phyloP scores from a whole-genome alignment of 2,113 vertebrate genomes.

The Mobula birostris region DNA sequence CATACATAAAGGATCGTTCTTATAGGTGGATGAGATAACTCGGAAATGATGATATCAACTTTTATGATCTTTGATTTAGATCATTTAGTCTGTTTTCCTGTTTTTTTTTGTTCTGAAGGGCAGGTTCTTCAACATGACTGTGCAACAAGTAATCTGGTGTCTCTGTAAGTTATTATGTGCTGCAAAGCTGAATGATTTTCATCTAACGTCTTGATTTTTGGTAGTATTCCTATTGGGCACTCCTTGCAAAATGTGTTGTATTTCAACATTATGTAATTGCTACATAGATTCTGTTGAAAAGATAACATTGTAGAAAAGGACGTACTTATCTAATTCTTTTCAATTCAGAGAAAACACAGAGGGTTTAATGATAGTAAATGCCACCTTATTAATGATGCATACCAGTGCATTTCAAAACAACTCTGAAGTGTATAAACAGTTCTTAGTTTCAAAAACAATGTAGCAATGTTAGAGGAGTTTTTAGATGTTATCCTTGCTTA shows the following conservation, averaged over 20 bases:
- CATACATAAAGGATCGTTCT: conserved; percentile 13
- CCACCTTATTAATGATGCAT: not conserved
- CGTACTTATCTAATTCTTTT: conserved; percentile 29
- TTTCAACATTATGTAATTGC: not conserved
- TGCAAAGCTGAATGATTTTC: conserved; percentile 7
- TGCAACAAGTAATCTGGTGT: not conserved
- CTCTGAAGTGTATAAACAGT: not conserved
- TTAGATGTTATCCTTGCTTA: not conserved
- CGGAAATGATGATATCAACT: conserved; percentile 25
- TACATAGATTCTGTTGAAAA: conserved; percentile 1
- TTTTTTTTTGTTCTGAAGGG: not conserved
- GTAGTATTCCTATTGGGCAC: not conserved
- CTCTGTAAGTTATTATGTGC: not conserved
- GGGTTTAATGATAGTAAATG: not conserved
- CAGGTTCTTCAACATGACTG: not conserved
- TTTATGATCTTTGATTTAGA: not conserved
- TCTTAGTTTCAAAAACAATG: conserved; percentile 8
- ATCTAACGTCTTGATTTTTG: not conserved
- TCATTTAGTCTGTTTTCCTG: conserved; percentile 29
- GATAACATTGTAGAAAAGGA: conserved; percentile 26
- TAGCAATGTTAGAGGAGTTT: not conserved
- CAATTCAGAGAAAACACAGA: conserved; percentile 16
- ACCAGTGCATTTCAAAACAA: not conserved
- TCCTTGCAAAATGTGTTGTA: conserved; percentile 5
- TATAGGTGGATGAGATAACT: not conserved